Evolutionary conservation across 2,888 invertebrate genomes (phyloP).

Genomic region (Phengaris arion): DNA sequence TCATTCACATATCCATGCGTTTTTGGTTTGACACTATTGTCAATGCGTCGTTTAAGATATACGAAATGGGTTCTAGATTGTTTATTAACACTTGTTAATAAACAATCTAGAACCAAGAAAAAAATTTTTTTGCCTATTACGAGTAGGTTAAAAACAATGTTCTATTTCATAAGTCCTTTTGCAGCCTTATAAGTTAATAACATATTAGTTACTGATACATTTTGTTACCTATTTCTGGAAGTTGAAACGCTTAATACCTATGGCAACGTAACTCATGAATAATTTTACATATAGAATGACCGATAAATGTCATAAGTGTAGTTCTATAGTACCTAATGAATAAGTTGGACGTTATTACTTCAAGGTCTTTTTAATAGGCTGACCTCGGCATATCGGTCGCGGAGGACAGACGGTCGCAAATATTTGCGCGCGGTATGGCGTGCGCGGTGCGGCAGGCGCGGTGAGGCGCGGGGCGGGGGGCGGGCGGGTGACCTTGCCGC

Average conservation of each 20-base stretch:
- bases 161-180: no score
- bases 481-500: conserved; percentile 67
- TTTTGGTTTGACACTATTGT: no score
- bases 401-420: conserved; percentile 78
- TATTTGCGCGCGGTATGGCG: conserved; percentile 71
- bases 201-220: neutral
- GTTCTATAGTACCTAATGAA: conserved; percentile 58
- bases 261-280: neutral
- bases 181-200: neutral
- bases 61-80: no score
- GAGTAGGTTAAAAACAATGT: no score
- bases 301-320: conserved; percentile 53
- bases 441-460: conserved; percentile 43
- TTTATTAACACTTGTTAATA: no score
- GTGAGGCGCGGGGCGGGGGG: conserved; percentile 40
- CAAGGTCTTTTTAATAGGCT: conserved; percentile 73
- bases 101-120: no score
- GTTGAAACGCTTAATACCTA: neutral
- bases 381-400: conserved; percentile 79
- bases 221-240: neutral
- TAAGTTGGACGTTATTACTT: conserved; percentile 74
- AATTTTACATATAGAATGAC: conserved; percentile 43
- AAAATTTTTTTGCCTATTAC: no score
- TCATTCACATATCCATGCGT: no score
- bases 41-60: no score